These are phyloP conservation scores for Drosophila formosana DNA, from an alignment of 2,888 invertebrate species.

Conservation along the genomic window DNA sequence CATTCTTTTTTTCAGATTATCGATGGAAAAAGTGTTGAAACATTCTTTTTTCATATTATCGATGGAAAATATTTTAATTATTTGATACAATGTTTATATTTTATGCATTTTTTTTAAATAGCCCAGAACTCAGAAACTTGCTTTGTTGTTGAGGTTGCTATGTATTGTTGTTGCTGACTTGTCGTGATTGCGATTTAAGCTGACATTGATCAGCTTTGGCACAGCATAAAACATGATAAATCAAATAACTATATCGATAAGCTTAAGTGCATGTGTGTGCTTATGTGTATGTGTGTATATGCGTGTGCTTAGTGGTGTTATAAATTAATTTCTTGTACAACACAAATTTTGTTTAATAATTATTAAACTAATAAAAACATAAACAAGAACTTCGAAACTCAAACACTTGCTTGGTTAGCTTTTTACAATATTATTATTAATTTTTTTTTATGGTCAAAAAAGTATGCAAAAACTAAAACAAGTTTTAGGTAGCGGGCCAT, in stretches of 20 bases:
- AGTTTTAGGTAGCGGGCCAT: slow-evolving; percentile 83
- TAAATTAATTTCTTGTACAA: slow-evolving; percentile 74
- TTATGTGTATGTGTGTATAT: slow-evolving; percentile 40
- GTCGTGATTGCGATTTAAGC: slow-evolving; percentile 20
- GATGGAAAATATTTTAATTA: slow-evolving; percentile 9
- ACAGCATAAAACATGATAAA: slow-evolving; percentile 64
- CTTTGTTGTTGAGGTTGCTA: slow-evolving; percentile 52
- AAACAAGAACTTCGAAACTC: slow-evolving; percentile 62
- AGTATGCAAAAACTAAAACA: slow-evolving; percentile 74
- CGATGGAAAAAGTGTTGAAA: slow-evolving; percentile 21
- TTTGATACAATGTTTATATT: slow-evolving; percentile 30
- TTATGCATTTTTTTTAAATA: slow-evolving; percentile 68
- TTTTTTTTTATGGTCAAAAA: slow-evolving; percentile 41
- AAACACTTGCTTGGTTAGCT: slow-evolving; percentile 66
- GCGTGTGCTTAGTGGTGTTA: slow-evolving; percentile 73
- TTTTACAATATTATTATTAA: slow-evolving; percentile 11
- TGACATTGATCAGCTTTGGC: slow-evolving; percentile 43
- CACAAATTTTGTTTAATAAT: slow-evolving; percentile 67
- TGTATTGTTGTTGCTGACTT: slow-evolving; percentile 38
- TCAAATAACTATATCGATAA: slow-evolving; percentile 73
- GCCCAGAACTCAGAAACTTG: slow-evolving; percentile 84
- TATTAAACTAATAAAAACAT: slow-evolving; percentile 57
- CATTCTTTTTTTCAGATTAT: slow-evolving; percentile 18
- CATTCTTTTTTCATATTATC: slow-evolving; percentile 18
- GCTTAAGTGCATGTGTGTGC: slow-evolving; percentile 62